Conservation (phyloP, 2,797 vertebrate species). For the Cirrhinus mrigala region DNA sequence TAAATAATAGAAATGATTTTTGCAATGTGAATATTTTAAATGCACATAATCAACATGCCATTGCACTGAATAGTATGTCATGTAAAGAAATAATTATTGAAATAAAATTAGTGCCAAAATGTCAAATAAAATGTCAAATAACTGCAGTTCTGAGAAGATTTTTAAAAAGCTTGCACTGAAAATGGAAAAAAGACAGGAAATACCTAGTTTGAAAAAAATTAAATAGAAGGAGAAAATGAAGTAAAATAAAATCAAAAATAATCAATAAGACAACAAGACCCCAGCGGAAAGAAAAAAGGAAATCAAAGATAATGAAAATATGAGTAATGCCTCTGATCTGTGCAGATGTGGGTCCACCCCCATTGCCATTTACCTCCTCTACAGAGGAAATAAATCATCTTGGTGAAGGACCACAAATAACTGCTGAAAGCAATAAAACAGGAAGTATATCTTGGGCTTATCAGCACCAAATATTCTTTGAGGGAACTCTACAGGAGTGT, state of each 20-base stretch:
- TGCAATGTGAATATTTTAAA: neutral
- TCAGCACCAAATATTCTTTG: slow-evolving; percentile 66
- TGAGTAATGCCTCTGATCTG: slow-evolving; percentile 68
- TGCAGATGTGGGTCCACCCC: slow-evolving; percentile 67
- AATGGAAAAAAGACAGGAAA: neutral
- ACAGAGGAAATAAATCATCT: slow-evolving; percentile 66
- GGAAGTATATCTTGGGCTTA: slow-evolving; percentile 70
- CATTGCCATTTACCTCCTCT: slow-evolving; percentile 73
- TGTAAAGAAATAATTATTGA: neutral
- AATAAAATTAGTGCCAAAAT: slow-evolving; percentile 63
- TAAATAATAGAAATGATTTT: neutral
- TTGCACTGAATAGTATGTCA: neutral
- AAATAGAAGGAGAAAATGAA: neutral
- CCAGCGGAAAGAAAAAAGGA: slow-evolving; percentile 62
- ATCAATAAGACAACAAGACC: neutral
- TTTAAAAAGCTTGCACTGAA: slow-evolving; percentile 66
- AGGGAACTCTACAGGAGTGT: slow-evolving; percentile 5
- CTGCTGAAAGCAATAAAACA: slow-evolving; percentile 69
- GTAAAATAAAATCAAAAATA: slow-evolving; percentile 52
- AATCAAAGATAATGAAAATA: slow-evolving; percentile 59
- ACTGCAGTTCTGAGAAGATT: slow-evolving; percentile 72
- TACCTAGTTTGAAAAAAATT: neutral
- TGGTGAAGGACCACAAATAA: slow-evolving; percentile 74
- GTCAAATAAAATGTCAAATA: slow-evolving; percentile 76
- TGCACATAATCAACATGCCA: slow-evolving; percentile 11